phyloP scores from a whole-genome alignment of 2,113 vertebrate genomes.

The Chaetodon trifascialis region DNA sequence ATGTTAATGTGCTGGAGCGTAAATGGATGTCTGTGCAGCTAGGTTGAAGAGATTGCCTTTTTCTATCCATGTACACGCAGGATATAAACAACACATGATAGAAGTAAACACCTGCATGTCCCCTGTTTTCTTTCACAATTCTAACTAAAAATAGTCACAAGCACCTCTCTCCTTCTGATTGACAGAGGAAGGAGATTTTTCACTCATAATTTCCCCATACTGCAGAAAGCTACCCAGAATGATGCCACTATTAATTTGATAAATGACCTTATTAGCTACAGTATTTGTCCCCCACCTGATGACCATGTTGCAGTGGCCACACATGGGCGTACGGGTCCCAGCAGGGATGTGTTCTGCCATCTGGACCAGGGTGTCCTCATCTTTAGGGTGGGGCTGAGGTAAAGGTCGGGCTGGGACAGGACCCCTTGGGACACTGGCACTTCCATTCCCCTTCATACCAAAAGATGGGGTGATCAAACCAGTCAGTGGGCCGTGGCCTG shows the following conservation, averaged over 20 bases:
- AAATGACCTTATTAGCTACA: neutral
- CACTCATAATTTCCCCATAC: neutral
- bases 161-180: neutral
- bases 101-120: neutral
- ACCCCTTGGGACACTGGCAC: constrained; percentile 60
- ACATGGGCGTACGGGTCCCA: constrained; percentile 95
- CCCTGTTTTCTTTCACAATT: neutral
- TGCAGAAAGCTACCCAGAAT: neutral
- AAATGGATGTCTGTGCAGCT: constrained; percentile 8
- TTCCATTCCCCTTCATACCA: constrained; percentile 83
- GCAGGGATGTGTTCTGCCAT: constrained; percentile 96
- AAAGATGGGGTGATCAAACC: constrained; percentile 83
- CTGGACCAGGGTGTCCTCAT: constrained; percentile 92
- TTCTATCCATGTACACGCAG: neutral
- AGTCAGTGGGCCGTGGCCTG: constrained; percentile 38
- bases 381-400: constrained; percentile 82
- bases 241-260: neutral
- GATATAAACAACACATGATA: neutral
- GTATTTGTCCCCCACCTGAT: constrained; percentile 87
- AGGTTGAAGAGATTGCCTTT: constrained; percentile 12
- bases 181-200: neutral
- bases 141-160: neutral
- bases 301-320: constrained; percentile 91
- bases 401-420: constrained; percentile 64
- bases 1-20: constrained; percentile 8